phyloP scores from a whole-genome alignment of 2,888 invertebrate genomes.

The Colletes collaris region DNA sequence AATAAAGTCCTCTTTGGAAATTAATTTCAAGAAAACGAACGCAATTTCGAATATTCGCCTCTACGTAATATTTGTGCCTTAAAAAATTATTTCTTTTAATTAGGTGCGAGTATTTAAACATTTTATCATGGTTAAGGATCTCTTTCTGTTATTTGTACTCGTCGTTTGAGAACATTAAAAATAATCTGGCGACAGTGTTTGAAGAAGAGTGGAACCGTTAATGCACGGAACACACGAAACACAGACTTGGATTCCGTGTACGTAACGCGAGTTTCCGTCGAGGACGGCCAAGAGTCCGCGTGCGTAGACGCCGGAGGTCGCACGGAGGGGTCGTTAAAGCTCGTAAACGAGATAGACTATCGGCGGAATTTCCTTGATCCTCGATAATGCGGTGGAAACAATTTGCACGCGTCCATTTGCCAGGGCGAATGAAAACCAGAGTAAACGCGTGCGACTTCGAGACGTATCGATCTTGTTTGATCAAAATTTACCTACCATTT shows the following conservation, averaged over 20 bases:
- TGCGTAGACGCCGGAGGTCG: constrained; percentile 53
- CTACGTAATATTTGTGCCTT: too few relatives aligned
- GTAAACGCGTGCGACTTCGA: constrained; percentile 19
- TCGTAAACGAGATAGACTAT: constrained; percentile 70
- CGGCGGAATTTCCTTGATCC: constrained; percentile 71
- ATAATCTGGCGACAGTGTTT: not conserved
- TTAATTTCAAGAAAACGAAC: too few relatives aligned
- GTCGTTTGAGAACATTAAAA: not conserved
- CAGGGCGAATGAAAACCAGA: constrained; percentile 46
- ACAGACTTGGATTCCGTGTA: constrained; percentile 24
- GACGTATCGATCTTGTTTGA: constrained; percentile 23
- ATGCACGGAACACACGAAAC: constrained; percentile 2
- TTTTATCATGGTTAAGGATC: too few relatives aligned
- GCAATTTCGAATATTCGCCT: too few relatives aligned
- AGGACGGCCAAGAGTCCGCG: constrained; percentile 45
- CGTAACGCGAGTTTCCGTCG: constrained; percentile 32
- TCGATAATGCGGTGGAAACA: constrained; percentile 71
- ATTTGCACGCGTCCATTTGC: constrained; percentile 67
- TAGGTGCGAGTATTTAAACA: too few relatives aligned
- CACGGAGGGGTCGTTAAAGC: constrained; percentile 64
- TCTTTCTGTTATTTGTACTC: not conserved
- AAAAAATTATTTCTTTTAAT: too few relatives aligned
- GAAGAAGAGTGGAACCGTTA: constrained; percentile 21
- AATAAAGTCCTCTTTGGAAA: too few relatives aligned
- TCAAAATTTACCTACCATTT: not conserved